Percentiles rank a stretch among this genome's conserved stretches.
These are phyloP conservation scores for Stratiomys singularior DNA, from an alignment of 2,888 invertebrate genomes.

Conservation along the genomic window DNA sequence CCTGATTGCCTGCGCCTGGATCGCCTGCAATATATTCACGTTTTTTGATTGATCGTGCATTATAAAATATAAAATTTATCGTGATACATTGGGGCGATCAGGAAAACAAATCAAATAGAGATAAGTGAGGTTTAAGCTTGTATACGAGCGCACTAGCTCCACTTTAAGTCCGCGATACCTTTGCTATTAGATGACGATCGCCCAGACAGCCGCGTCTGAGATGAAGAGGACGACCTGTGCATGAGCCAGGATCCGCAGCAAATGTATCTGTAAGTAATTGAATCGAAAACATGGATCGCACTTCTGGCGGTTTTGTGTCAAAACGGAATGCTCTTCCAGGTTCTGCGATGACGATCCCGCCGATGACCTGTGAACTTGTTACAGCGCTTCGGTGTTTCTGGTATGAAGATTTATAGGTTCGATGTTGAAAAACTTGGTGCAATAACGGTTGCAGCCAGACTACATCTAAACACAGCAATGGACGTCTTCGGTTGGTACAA, in stretches of 20 bases:
- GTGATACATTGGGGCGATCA: slow-evolving; percentile 67
- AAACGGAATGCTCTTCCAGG: not conserved
- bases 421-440: not conserved
- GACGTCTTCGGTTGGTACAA: no score
- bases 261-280: slow-evolving; percentile 29
- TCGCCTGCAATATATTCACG: slow-evolving; percentile 55
- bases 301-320: slow-evolving; percentile 39
- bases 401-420: not conserved
- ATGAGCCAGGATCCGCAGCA: slow-evolving; percentile 3
- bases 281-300: slow-evolving; percentile 37
- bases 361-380: slow-evolving; percentile 30
- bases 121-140: slow-evolving; percentile 38
- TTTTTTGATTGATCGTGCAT: slow-evolving; percentile 67
- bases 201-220: not conserved
- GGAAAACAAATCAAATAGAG: slow-evolving; percentile 56
- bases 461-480: no score
- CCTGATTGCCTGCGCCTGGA: slow-evolving; percentile 48
- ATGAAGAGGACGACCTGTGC: not conserved
- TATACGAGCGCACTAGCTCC: not conserved
- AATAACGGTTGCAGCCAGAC: no score
- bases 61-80: slow-evolving; percentile 66
- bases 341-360: not conserved
- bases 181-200: not conserved
- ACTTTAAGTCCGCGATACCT: not conserved
- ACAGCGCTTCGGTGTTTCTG: not conserved